Conservation (phyloP, 1,140 invertebrate genomes). For the Doryteuthis pealeii region DNA sequence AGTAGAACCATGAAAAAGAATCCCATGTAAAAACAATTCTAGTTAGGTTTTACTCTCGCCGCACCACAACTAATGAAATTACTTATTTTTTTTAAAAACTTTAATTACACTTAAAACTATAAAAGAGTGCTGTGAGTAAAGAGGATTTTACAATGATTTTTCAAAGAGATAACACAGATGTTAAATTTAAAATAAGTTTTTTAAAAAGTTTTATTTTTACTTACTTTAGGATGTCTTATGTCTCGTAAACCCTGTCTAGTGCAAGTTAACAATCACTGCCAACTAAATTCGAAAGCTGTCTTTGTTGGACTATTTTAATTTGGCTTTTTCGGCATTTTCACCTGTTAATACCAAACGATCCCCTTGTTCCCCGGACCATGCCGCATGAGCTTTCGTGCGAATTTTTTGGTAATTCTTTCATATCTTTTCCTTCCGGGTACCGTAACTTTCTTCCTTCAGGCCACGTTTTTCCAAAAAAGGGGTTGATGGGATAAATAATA, state of each 20-base stretch:
- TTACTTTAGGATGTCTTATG: slow-evolving; percentile 75
- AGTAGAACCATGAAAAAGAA: too few species aligned
- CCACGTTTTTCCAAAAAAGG: neutral
- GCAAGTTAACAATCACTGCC: slow-evolving; percentile 88
- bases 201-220: too few species aligned
- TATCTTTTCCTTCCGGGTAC: slow-evolving; percentile 36
- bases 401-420: slow-evolving; percentile 32
- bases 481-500: neutral
- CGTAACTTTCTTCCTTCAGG: neutral
- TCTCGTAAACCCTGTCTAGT: slow-evolving; percentile 78
- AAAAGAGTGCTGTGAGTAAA: too few species aligned
- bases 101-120: too few species aligned
- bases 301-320: slow-evolving; percentile 67
- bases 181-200: too few species aligned
- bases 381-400: slow-evolving; percentile 32
- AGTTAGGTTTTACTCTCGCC: too few species aligned
- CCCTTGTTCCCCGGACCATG: slow-evolving; percentile 54
- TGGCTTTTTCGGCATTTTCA: slow-evolving; percentile 43
- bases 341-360: slow-evolving; percentile 38
- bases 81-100: too few species aligned
- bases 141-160: too few species aligned
- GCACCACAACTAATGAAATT: too few species aligned
- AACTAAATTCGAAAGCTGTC: slow-evolving; percentile 89
- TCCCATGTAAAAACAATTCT: too few species aligned
- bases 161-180: too few species aligned